phyloP scores from a whole-genome alignment of 2,113 vertebrate genomes.

The Columba janthina region DNA sequence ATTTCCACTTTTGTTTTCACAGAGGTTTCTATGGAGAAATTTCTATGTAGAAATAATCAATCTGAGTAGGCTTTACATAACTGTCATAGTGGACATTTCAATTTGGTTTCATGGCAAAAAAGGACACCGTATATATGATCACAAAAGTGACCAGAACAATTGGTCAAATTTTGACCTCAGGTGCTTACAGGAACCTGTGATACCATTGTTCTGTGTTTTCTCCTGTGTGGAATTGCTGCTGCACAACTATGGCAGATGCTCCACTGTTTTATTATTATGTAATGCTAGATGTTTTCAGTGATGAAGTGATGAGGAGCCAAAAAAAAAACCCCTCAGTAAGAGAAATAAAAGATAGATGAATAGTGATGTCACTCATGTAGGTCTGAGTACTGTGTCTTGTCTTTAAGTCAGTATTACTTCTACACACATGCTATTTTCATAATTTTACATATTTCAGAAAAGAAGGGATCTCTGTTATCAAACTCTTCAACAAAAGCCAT shows the following conservation, averaged over 20 bases:
- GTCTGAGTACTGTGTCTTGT: not conserved
- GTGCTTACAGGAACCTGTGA: not conserved
- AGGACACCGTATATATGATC: not conserved
- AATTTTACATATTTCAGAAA: not conserved
- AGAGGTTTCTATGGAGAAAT: not conserved
- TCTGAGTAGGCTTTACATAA: not conserved
- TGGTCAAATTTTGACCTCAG: not conserved
- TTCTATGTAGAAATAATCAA: not conserved
- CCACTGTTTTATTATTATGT: too few species aligned
- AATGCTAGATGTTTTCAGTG: not conserved
- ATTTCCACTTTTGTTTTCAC: not conserved
- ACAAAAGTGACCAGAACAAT: not conserved
- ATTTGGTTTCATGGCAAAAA: not conserved
- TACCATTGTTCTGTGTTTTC: not conserved
- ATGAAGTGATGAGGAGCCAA: not conserved
- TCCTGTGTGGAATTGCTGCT: not conserved
- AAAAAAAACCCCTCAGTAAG: not conserved
- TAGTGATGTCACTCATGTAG: not conserved
- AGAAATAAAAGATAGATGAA: not conserved
- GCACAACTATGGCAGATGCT: not conserved
- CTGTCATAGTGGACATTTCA: not conserved
- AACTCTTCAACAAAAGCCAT: not conserved
- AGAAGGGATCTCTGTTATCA: not conserved
- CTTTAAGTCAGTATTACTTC: not conserved
- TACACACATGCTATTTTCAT: not conserved